Base-by-base conservation (phyloP, 2,888 invertebrate genomes). In the Diarsia brunnea region DNA sequence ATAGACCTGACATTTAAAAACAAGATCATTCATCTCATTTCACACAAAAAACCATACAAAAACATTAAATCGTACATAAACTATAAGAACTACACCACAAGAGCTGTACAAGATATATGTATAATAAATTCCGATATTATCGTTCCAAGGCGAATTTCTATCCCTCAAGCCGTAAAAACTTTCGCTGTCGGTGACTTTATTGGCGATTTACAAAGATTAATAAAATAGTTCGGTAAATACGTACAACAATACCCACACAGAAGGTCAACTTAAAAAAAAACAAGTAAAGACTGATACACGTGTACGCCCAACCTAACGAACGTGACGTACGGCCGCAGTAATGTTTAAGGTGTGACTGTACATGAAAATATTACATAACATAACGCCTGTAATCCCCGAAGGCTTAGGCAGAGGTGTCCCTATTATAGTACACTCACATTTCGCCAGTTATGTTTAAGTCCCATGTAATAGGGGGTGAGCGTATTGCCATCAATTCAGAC, bases 171-270 rank as follows among this genome's bases (percentile, higher is more conserved):
- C 65, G 68, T 75, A 74, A 77, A 86, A 73, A 81, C 73, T 67
- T 83, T 81, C 71, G 84, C 84, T 47, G 73, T 69, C 60, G 65
- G 72, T 84, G 84, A 79, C 84, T 84, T 79, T 79, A 80, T 80
- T n/a, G 79, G 53, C 73, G 81, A 80, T 80, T 80, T 73, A 58
- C 73, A 84, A 84, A 80, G 80, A 79, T 79, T 79, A 84, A 79
- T 79, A 84, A 79, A 84, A 79, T 79, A 71, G 73, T 79, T 71
- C 7, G 53, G 60, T 53, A 65, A 71, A 70, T 60, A 79, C 49
- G 24, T 51, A 51, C 3, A 19, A 51, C 24, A 55, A 3, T 27
- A 58, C 24, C 16, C 8, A 45, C n/a, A n/a, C 21, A 76, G 74
- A 76, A 81, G 60, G 4, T 58, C 7, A 1, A 5, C 1, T 60